Conservation (phyloP, 2,797 vertebrate species). For the Coregonus ussuriensis region DNA sequence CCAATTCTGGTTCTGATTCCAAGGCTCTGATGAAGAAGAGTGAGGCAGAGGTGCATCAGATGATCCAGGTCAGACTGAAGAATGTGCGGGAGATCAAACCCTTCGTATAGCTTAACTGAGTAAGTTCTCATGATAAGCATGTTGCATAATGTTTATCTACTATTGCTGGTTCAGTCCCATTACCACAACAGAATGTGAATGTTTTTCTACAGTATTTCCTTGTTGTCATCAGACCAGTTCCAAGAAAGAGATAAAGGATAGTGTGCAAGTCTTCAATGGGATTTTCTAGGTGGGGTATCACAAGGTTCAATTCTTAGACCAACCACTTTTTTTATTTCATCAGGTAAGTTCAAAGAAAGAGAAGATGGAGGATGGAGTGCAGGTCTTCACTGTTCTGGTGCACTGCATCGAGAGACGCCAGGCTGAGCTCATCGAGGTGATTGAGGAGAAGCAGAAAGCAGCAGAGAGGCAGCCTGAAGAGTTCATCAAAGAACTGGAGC, state of each 20-base stretch:
- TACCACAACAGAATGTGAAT: neutral
- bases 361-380: slow-evolving; percentile 38
- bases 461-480: too few relatives aligned
- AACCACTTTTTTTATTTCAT: too few relatives aligned
- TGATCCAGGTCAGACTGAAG: slow-evolving; percentile 62
- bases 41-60: slow-evolving; percentile 52
- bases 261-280: slow-evolving; percentile 51
- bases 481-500: slow-evolving; percentile 51
- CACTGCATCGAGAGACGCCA: slow-evolving; percentile 53
- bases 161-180: neutral
- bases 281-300: too few relatives aligned
- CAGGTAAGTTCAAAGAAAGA: slow-evolving; percentile 58
- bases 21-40: slow-evolving; percentile 58
- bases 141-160: neutral
- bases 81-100: slow-evolving; percentile 67
- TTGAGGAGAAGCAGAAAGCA: too few relatives aligned
- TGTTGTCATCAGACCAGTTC: slow-evolving; percentile 52
- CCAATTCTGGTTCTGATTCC: neutral
- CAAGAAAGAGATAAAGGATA: slow-evolving; percentile 53
- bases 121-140: slow-evolving; percentile 44
- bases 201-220: neutral
- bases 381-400: slow-evolving; percentile 59
- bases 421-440: slow-evolving; percentile 37
- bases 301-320: too few relatives aligned
- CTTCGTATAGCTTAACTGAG: slow-evolving; percentile 63